Percentiles rank a stretch among this genome's conserved stretches.
Evolutionary conservation across 2,113 vertebrate species (phyloP).

Genomic region (Astatoreochromis straeleni): DNA sequence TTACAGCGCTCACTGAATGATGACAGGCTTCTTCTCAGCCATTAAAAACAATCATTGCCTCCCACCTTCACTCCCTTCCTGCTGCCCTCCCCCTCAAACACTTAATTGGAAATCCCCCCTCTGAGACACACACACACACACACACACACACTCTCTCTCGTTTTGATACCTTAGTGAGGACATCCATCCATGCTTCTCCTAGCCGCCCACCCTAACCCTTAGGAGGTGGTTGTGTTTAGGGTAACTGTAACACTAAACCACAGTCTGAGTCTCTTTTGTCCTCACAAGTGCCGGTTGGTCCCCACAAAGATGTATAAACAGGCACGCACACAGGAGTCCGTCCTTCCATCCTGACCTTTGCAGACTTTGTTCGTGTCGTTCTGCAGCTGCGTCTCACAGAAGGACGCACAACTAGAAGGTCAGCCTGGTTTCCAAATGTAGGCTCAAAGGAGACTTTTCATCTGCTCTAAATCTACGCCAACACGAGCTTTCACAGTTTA

Average conservation of each 20-base stretch:
- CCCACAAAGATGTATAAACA: background rate
- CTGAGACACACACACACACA: fast-evolving
- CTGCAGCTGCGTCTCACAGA: background rate
- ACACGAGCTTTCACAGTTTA: background rate
- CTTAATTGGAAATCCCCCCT: background rate
- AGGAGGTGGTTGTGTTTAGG: fast-evolving
- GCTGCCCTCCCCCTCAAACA: background rate
- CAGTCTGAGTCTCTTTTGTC: background rate
- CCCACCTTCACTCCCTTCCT: background rate
- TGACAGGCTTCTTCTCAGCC: background rate
- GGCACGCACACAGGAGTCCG: background rate
- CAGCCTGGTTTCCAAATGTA: background rate
- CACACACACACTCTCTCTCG: fast-evolving
- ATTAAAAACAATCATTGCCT: background rate
- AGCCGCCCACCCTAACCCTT: fast-evolving
- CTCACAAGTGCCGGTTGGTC: background rate
- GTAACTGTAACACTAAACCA: background rate
- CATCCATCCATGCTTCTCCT: background rate
- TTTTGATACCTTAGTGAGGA: background rate
- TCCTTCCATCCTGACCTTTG: background rate
- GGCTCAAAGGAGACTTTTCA: background rate
- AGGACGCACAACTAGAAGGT: background rate
- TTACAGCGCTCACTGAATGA: background rate
- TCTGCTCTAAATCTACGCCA: background rate
- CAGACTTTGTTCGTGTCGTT: background rate